These are phyloP conservation scores for Trialeurodes vaporariorum DNA, from an alignment of 1,140 invertebrate species.

Conservation along the genomic window DNA sequence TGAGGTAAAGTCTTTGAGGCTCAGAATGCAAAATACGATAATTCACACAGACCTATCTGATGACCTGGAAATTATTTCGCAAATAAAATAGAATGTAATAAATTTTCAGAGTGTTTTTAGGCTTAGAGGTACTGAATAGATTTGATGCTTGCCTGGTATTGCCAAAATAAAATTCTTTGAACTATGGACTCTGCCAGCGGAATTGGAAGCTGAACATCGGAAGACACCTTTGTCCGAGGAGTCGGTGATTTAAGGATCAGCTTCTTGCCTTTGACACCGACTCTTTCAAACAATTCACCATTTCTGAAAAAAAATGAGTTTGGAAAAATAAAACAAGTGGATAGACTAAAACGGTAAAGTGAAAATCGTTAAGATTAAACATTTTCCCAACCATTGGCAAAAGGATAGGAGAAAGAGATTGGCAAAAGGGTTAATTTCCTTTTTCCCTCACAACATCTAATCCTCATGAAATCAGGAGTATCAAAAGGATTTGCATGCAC, in stretches of 20 bases:
- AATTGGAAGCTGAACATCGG: slow-evolving; percentile 50
- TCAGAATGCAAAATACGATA: too few species aligned
- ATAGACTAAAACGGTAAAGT: background rate
- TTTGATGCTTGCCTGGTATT: slow-evolving; percentile 45
- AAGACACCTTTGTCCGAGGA: slow-evolving; percentile 58
- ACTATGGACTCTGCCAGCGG: slow-evolving; percentile 47
- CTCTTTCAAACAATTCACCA: slow-evolving; percentile 44
- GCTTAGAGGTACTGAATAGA: too few species aligned
- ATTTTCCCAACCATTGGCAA: too few species aligned
- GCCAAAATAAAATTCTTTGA: slow-evolving; percentile 41
- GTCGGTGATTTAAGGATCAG: slow-evolving; percentile 47
- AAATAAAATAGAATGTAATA: too few species aligned
- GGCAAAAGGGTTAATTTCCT: too few species aligned
- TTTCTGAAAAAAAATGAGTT: slow-evolving; percentile 40
- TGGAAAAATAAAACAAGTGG: background rate
- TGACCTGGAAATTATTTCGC: background rate
- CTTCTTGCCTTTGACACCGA: slow-evolving; percentile 49
- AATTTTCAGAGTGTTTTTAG: too few species aligned
- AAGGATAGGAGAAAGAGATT: too few species aligned
- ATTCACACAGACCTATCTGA: too few species aligned
- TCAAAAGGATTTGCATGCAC: too few species aligned
- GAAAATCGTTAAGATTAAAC: background rate
- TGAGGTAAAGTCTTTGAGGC: too few species aligned
- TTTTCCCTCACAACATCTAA: too few species aligned
- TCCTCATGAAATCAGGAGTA: too few species aligned